Evolutionary conservation across 1,140 invertebrate genomes (phyloP), one percentile per base, ranked within the genome.

Genomic region (Diuraphis noxia): DNA sequence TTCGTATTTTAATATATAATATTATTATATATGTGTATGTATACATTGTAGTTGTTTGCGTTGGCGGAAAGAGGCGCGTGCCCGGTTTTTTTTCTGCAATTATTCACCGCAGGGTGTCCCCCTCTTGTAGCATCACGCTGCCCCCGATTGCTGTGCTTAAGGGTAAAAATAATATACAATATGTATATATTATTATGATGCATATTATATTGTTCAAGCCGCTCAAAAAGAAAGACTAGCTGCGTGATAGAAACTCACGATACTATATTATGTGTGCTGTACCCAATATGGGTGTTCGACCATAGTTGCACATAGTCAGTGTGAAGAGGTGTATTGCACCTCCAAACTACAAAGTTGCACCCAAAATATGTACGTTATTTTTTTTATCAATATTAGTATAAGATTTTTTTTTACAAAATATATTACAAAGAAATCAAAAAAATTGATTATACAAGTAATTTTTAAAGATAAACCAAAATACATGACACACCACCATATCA

Each of bases 71-170:
- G 41, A 21, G 77, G 41, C 89, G 89, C 89, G 89, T 91, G 89
- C 43, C 43, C 36, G 77, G 43, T 82, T 91, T 91, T 91, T 79
- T 77, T n/a, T 38, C 41, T 79, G 34, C 89, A 82, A 91, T 91
- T 91, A 91, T 91, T 91, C 89, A 82, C 89, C 89, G 43, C 89
- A 52, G 89, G 89, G 89, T 38, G 89, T 81, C 89, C 89, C 77
- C 77, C 10, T 9, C 10, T 25, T 4, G 56, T 23, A 40, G 36
- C 84, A 85, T 85, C 84, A 9, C 41, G 38, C 79, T 9, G 34
- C 82, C 41, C 41, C 40, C 84, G 82, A 85, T 43, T 41, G 4
- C 25, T n/a, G 46, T 34, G 43, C 84, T 43, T 8, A 9, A 46
- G 84, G 84, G 84, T 46, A 49, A 46, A 34, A 21, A 85, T 30